Evolutionary conservation across 2,113 vertebrate species (phyloP).

Genomic region (Fregata magnificens): DNA sequence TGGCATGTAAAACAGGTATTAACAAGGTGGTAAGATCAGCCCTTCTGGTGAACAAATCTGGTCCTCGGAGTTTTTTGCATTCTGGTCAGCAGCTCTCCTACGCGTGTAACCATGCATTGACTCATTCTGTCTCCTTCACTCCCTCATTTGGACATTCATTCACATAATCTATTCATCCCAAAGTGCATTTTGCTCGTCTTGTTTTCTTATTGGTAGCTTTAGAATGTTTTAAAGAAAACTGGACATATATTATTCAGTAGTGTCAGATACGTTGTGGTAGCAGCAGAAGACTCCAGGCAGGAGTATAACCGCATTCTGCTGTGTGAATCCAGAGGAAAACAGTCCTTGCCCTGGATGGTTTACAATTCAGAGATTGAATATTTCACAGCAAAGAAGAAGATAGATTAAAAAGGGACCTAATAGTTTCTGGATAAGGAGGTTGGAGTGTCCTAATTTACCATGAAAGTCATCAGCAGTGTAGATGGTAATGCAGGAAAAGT

Average conservation of each 20-base stretch:
- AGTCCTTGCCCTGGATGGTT: not conserved
- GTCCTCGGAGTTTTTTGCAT: not conserved
- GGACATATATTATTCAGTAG: not conserved
- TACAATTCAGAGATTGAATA: not conserved
- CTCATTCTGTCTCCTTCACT: not conserved
- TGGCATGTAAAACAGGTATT: not conserved
- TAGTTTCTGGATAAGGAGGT: not conserved
- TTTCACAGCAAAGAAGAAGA: not conserved
- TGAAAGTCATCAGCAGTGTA: not conserved
- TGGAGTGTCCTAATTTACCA: conserved; percentile 1
- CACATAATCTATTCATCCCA: not conserved
- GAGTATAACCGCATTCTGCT: not conserved
- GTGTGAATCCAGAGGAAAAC: not conserved
- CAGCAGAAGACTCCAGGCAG: not conserved
- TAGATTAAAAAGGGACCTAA: not conserved
- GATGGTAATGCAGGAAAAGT: not conserved
- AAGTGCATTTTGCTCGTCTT: not conserved
- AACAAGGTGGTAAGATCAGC: not conserved
- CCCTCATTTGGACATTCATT: not conserved
- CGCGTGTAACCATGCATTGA: fast-evolving
- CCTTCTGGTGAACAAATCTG: not conserved
- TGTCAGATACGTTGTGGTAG: not conserved
- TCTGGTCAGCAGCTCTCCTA: not conserved
- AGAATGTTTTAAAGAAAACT: not conserved
- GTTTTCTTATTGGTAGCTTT: not conserved